Evolutionary conservation across 2,888 invertebrate species (phyloP), one percentile per base, ranked within the genome.

Genomic region (Ophioninae sp.): DNA sequence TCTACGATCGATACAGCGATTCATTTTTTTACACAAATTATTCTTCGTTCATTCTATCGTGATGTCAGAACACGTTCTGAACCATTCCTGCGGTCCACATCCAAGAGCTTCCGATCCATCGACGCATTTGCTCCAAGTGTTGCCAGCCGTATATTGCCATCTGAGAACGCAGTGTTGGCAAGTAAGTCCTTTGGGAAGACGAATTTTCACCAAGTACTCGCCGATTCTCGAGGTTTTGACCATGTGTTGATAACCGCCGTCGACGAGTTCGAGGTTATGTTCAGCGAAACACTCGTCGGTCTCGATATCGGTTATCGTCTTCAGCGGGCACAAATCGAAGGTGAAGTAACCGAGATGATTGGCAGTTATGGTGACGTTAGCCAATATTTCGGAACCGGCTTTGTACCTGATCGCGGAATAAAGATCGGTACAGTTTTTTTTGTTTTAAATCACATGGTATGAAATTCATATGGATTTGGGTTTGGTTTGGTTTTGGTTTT

Each of bases 131-230:
- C 94, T 94, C 94, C 94, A 94, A 73, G 93, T 93, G 86, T 94
- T 94, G 90, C 94, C 95, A 22, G 93, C 91, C 1, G 89, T 88
- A 85, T 94, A 95, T 56, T 93, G 93, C 95, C 95, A 95, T 79
- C 94, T 93, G 2, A 95, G 87, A 0, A 94, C 94, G 87, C 95
- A 95, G 64, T 94, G 94, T 0, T 93, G 85, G 87, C 95, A 95
- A n/a, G 88, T 93, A 20, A 95, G 72, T 2, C 90, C 91, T 2
- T 87, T 37, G 0, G 95, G 95, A 13, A 95, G 90, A 51, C 86
- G 85, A 3, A 94, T 86, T 2, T 81, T 64, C 2, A 92, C 85
- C 17, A 83, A 77, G 74, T 90, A 89, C n/a, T 87, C 84, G 0
- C 89, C 90, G 1, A 82, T 51, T 37, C 87, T 85, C 7, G 81